phyloP scores from a whole-genome alignment of 2,797 vertebrate species.

The Enteromius afrohamiltoni region DNA sequence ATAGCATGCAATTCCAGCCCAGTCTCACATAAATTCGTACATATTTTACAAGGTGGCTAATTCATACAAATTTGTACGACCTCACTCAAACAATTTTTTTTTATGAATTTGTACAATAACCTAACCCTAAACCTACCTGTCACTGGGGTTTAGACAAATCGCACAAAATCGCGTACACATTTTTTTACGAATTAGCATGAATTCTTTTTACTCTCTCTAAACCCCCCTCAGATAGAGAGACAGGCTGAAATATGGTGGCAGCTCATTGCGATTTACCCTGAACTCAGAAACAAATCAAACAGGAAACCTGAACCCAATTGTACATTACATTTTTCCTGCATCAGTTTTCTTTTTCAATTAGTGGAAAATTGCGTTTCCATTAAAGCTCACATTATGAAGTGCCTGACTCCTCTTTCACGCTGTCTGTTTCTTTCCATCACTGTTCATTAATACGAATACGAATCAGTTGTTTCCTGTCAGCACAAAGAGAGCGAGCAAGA shows the following conservation, averaged over 20 bases:
- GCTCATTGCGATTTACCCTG: neutral
- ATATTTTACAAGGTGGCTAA: too few species aligned
- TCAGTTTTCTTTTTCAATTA: conserved; percentile 23
- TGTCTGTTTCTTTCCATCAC: conserved; percentile 27
- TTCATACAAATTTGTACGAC: too few species aligned
- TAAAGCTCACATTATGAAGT: conserved; percentile 33
- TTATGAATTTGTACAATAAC: too few species aligned
- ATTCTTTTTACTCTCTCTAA: neutral
- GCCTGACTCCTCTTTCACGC: conserved; percentile 27
- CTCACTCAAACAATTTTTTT: too few species aligned
- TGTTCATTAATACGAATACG: conserved; percentile 66
- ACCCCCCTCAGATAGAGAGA: too few species aligned
- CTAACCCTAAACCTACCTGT: too few species aligned
- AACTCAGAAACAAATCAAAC: conserved; percentile 11
- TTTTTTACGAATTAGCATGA: too few species aligned
- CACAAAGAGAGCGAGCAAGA: neutral
- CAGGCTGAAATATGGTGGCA: conserved; percentile 8
- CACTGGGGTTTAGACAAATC: too few species aligned
- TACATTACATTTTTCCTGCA: neutral
- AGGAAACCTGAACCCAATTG: neutral
- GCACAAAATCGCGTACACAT: too few species aligned
- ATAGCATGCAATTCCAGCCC: too few species aligned
- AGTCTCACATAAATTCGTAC: too few species aligned
- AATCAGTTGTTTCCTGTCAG: conserved; percentile 33
- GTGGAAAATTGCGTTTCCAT: conserved; percentile 15